These are phyloP conservation scores for Euura saliciscinereae DNA, from an alignment of 1,140 invertebrate genomes.

Conservation along the genomic window DNA sequence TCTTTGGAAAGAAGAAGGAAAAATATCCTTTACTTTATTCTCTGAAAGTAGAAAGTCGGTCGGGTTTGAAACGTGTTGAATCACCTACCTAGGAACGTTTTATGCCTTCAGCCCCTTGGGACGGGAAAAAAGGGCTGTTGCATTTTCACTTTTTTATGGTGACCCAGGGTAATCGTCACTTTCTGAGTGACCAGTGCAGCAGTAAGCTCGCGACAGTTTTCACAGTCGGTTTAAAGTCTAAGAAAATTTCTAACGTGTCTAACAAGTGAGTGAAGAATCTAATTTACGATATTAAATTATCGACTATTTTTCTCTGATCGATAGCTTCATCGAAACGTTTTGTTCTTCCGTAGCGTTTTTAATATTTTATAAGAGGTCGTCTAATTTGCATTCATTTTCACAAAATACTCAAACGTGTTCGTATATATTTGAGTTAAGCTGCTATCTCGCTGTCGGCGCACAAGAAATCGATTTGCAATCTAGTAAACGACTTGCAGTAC, in stretches of 20 bases:
- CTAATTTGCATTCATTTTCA: not conserved
- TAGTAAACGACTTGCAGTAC: not conserved
- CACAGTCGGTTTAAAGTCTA: not conserved
- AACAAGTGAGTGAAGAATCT: too few relatives aligned
- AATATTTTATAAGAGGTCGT: not conserved
- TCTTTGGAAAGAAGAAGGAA: not conserved
- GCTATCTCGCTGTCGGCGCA: not conserved
- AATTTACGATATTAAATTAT: too few relatives aligned
- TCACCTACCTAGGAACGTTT: not conserved
- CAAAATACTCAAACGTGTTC: not conserved
- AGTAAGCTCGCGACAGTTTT: not conserved
- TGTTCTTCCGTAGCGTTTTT: not conserved
- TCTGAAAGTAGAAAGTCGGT: slow-evolving; percentile 5
- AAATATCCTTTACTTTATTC: not conserved
- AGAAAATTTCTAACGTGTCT: too few relatives aligned
- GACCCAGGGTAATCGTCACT: not conserved
- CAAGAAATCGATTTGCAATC: not conserved
- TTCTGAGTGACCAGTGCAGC: not conserved
- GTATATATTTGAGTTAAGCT: not conserved
- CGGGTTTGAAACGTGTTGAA: not conserved
- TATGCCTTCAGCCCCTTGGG: not conserved
- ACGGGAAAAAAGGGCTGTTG: not conserved
- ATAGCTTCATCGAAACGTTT: not conserved
- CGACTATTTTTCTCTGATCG: not conserved
- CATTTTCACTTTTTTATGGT: slow-evolving; percentile 1